Base-by-base conservation (phyloP, 1,140 invertebrate species). In the Cardiocondyla obscurior region DNA sequence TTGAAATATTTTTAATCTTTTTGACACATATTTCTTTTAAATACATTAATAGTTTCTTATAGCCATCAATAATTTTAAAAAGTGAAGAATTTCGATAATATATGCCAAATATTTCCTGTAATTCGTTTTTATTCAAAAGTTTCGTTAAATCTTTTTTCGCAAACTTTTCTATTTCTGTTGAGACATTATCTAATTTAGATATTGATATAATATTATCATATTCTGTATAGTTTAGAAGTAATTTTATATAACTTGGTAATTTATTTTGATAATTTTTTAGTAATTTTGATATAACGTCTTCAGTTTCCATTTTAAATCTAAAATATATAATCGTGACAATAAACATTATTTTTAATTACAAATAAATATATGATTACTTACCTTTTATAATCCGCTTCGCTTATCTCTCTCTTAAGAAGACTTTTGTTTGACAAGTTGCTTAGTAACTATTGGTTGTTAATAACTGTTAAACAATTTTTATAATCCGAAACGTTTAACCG, bases 141-240 rank as follows among this genome's bases (percentile, higher is more conserved):
- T 57, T 57, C 16, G 5, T 57, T 30, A 57, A 57, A 57, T 57
- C 55, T 57, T 57, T 28, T 57, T n/a, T 57, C 28, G 28, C 55
- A 30, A 57, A 57, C 30, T 0, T 57, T 57, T 57, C 55, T 30
- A 57, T 30, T 57, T 57, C 55, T 57, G 14, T 57, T 7, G 1
- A n/a, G 6, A 3, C 16, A 58, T 33, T 14, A 33, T 58, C 28
- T 33, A 58, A 58, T 58, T 58, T 58, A n/a, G 55, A 30, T 30
- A 58, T 58, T 55, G 25, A 58, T 58, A 58, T 5, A 14, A 57
- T 58, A 58, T 58, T 58, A 28, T 58, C 28, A 58, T 58, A 33
- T 2, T 6, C 55, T 33, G 55, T 7, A 58, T 58, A 33, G 2
- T 58, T 58, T 33, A 58, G 33, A 58, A 58, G 55, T n/a, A 58